Evolutionary conservation across 2,888 invertebrate genomes (phyloP).

Genomic region (Empis livida): DNA sequence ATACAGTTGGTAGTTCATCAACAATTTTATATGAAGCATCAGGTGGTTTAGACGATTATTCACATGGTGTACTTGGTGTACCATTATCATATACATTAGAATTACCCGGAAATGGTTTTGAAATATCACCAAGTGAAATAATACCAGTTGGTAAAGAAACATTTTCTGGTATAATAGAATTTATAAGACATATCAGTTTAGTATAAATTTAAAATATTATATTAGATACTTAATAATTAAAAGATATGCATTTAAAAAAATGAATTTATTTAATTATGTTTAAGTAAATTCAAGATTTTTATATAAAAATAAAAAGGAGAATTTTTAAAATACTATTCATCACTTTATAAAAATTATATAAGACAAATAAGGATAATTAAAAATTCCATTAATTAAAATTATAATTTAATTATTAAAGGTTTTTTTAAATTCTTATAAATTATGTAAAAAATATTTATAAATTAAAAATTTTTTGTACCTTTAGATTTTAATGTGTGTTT

Average conservation of each 20-base stretch:
- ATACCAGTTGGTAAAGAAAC: conserved; percentile 33
- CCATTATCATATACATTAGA: conserved; percentile 51
- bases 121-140: conserved; percentile 28
- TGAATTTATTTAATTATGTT: no score
- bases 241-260: not conserved
- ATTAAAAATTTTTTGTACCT: no score
- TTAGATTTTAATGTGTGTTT: no score
- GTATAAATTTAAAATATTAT: not conserved
- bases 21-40: conserved; percentile 42
- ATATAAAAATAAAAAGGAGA: no score
- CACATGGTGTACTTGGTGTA: conserved; percentile 42
- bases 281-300: no score
- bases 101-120: conserved; percentile 45
- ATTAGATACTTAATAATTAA: not conserved
- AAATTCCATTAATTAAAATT: no score
- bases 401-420: no score
- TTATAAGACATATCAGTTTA: conserved; percentile 30
- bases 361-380: no score
- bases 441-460: no score
- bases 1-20: conserved; percentile 41
- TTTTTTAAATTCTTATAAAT: no score
- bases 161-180: conserved; percentile 33
- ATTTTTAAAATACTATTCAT: no score
- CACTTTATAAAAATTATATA: no score
- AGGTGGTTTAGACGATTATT: conserved; percentile 55